These are phyloP conservation scores for Natator depressus DNA, from an alignment of 2,113 vertebrate species.

Conservation along the genomic window DNA sequence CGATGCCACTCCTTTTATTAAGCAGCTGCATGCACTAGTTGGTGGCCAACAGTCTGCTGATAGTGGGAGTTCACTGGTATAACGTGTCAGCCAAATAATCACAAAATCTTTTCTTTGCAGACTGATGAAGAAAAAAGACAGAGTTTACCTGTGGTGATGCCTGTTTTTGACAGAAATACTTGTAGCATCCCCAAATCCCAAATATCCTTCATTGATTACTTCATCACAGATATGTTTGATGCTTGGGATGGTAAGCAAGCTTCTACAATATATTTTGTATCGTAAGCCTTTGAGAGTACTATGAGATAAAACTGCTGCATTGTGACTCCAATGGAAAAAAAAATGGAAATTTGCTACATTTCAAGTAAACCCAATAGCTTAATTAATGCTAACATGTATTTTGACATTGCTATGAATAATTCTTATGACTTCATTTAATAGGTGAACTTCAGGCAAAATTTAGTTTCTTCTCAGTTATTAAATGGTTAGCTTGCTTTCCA, in stretches of 20 bases:
- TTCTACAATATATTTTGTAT: not conserved
- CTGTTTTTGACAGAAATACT: conserved; percentile 96
- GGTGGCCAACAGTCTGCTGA: not conserved
- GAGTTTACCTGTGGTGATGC: conserved; percentile 96
- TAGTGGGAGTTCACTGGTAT: not conserved
- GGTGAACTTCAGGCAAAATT: not conserved
- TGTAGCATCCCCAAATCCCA: conserved; percentile 99
- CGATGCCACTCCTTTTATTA: not conserved
- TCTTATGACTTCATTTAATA: not conserved
- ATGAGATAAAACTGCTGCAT: not conserved
- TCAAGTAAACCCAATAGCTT: conserved; percentile 23
- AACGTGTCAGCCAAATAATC: conserved; percentile 9
- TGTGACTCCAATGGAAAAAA: not conserved
- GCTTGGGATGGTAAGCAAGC: conserved; percentile 95
- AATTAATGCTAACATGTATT: conserved; percentile 18
- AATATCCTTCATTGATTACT: conserved; percentile 98
- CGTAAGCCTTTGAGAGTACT: not conserved
- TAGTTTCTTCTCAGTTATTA: not conserved
- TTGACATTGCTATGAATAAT: not conserved
- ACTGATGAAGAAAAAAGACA: conserved; percentile 96
- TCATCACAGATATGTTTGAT: conserved; percentile 98
- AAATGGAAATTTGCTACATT: not conserved
- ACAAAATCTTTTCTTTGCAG: conserved; percentile 75
- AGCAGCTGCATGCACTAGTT: not conserved
- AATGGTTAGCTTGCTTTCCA: conserved; percentile 3